Evolutionary conservation across 2,797 vertebrate genomes (phyloP), one percentile per base, ranked within the genome.

Genomic region (Etheostoma nigrum): DNA sequence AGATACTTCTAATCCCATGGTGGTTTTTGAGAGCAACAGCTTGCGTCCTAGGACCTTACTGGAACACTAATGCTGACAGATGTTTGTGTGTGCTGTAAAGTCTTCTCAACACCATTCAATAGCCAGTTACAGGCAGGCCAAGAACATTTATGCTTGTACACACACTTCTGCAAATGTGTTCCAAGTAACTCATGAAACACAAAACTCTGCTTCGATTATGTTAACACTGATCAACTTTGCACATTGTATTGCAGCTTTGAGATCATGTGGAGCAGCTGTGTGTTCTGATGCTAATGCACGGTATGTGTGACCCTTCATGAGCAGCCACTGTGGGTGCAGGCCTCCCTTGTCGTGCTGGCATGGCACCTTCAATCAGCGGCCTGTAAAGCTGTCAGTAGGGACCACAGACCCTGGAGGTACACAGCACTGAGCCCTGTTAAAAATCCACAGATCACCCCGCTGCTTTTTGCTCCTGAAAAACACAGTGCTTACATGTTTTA

Each of bases 351-450:
- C 63, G 76, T 53, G 72, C 76, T 91, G 93, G 86, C 89, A 87
- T 84, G 63, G 77, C 91, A 87, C 88, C 84, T 90, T 88, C 85
- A 88, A 86, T 93, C 90, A 88, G 88, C 84, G 76, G 79, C 87
- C 88, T 81, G 88, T 93, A 94, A 93, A 94, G 81, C 93, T 92
- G 92, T 91, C 92, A 93, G 84, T 79, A 64, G 76, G 72, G 75
- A 85, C 77, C 77, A 21, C 84, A 85, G 82, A 65, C 79, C 81
- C 88, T 57, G 85, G 76, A 92, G 80, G 88, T 83, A 70, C 72
- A 30, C 57, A 40, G 78, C 44, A 51, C 72, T 12, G 69, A 81
- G 74, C 72, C 76, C 68, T 19, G 75, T 86, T 77, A 82, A 87
- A 87, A 74, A 67, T 67, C 72, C 63, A 47, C 76, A 86, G 58